Evolutionary conservation across 2,888 invertebrate genomes (phyloP).

Genomic region (Tetrapedia diversipes): DNA sequence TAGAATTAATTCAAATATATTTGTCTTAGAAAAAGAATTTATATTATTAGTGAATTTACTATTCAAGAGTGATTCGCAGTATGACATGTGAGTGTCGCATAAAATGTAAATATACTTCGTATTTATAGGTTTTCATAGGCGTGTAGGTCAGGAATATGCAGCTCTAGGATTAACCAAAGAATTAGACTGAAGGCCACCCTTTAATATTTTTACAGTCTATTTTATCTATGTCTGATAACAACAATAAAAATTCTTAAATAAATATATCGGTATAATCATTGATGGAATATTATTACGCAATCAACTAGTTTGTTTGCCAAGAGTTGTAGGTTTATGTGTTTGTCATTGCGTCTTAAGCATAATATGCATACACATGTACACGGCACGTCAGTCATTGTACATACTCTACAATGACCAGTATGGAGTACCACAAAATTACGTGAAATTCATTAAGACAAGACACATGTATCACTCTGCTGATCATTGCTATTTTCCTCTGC

Average conservation of each 20-base stretch:
- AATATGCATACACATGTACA: conserved; percentile 79
- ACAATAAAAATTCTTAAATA: conserved; percentile 82
- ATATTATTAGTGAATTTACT: conserved; percentile 67
- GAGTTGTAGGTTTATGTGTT: conserved; percentile 63
- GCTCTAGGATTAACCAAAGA: conserved; percentile 81
- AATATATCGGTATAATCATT: conserved; percentile 80
- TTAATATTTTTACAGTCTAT: conserved; percentile 81
- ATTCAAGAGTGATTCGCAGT: conserved; percentile 61
- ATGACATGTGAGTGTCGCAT: conserved; percentile 59
- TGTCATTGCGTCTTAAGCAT: conserved; percentile 74
- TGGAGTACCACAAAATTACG: conserved; percentile 72
- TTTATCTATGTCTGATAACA: conserved; percentile 81
- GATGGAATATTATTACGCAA: conserved; percentile 81
- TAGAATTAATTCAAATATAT: conserved; percentile 75
- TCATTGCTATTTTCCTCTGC: conserved; percentile 82
- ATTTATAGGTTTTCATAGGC: conserved; percentile 62
- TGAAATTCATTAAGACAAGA: conserved; percentile 77
- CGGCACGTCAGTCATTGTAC: conserved; percentile 73
- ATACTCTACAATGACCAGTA: conserved; percentile 70
- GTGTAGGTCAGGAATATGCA: conserved; percentile 74
- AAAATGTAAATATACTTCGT: conserved; percentile 61
- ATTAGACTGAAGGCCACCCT: conserved; percentile 82
- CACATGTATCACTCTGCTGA: conserved; percentile 78
- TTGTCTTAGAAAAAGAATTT: conserved; percentile 76
- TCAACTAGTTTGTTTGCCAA: conserved; percentile 73